Base-by-base conservation (phyloP, 2,797 vertebrate species). In the Pogoniulus pusillus region DNA sequence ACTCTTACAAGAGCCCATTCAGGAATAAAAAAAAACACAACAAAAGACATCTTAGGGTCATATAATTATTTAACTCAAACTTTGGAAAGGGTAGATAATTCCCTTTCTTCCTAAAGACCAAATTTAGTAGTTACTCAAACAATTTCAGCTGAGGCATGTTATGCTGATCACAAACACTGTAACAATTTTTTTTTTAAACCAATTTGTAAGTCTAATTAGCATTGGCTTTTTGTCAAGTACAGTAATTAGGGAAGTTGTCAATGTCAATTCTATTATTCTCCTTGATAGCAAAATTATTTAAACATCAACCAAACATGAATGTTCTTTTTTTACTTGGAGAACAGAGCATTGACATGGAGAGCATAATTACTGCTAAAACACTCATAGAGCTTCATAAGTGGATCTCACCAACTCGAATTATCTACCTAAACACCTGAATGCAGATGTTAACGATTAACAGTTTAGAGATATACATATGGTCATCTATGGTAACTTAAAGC, bases 261-360 rank as follows among this genome's bases (percentile, higher is more conserved):
- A 91, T 96, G 97, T 96, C 96, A 96, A 95, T 96, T 84, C 69
- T 89, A 96, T 96, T 97, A 95, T 97, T 97, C 91, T 96, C 94
- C 95, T 95, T 94, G 93, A 96, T 97, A 97, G 97, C 95, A 76
- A 96, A 97, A 97, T 97, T 97, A 97, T 96, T 97, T 97, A 94
- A 97, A 94, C 95, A 96, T 94, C 93, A 96, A 88, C 89, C 86
- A 94, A 97, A 97, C 88, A 93, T 41, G 39, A 96, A 95, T 86
- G 77, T 95, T 96, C 92, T 94, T 94, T 91, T 95, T 96, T 94
- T 89, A 77, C 71, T 77, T 77, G 58, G 34, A 95, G 85, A 92
- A 69, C 8, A 58, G 85, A 87, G 70, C 66, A 88, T 96, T 95
- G 96, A 93, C 55, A 75, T 68, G 51, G 84, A 92, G 82, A 95